phyloP scores from a whole-genome alignment of 2,888 invertebrate genomes.

The Julus scandinavius region DNA sequence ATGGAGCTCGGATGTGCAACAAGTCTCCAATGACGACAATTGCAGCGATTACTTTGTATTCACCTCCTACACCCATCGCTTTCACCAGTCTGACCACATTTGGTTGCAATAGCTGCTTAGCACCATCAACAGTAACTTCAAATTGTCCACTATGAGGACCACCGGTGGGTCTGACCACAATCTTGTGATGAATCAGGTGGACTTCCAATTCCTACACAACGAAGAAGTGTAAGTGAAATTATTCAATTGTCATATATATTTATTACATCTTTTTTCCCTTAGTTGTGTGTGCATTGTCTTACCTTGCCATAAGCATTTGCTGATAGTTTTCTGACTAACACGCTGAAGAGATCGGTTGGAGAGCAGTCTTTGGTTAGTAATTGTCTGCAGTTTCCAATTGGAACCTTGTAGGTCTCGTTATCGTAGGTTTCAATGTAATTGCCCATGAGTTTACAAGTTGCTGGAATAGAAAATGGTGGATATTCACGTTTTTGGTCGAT shows the following conservation, averaged over 20 bases:
- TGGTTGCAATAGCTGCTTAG: neutral
- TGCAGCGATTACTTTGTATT: constrained; percentile 21
- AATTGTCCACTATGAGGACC: neutral
- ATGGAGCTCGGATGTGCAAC: constrained; percentile 26
- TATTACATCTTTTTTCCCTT: neutral
- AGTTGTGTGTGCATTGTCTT: neutral
- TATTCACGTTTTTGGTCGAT: neutral
- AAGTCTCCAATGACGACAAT: constrained; percentile 25
- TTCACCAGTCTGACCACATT: neutral
- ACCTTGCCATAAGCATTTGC: constrained; percentile 16
- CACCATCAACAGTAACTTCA: constrained; percentile 26
- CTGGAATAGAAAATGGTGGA: constrained; percentile 54
- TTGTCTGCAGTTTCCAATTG: constrained; percentile 64
- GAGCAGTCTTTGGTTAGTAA: constrained; percentile 67
- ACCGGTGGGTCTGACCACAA: constrained; percentile 21
- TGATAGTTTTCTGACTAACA: neutral
- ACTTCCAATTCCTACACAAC: constrained; percentile 31
- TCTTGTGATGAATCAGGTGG: constrained; percentile 46
- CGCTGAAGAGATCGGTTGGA: constrained; percentile 48
- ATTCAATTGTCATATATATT: neutral
- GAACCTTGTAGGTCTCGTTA: constrained; percentile 61
- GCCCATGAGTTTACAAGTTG: constrained; percentile 59
- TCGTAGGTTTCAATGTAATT: constrained; percentile 63
- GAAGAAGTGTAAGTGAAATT: neutral
- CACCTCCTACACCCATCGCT: neutral